Conservation (phyloP, 2,797 vertebrate genomes). For the Danionella dracula region DNA sequence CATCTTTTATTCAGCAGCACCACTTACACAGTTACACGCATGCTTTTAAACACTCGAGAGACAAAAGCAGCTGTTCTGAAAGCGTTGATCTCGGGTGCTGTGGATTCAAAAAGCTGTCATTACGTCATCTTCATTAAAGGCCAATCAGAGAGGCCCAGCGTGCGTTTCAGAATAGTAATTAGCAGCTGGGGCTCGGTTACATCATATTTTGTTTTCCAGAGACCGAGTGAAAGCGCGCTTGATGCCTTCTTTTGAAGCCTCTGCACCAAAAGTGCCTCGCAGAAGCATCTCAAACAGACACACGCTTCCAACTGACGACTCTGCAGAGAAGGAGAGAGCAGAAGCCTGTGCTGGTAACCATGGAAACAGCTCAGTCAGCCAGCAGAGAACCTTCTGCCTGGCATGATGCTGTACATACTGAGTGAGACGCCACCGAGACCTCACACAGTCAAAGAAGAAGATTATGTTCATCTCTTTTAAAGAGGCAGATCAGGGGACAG, state of each 20-base stretch:
- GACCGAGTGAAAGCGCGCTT: slow-evolving; percentile 5
- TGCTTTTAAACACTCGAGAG: slow-evolving; percentile 49
- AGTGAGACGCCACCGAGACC: slow-evolving; percentile 47
- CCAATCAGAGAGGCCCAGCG: background rate
- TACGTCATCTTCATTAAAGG: slow-evolving; percentile 17
- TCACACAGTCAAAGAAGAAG: too few relatives aligned
- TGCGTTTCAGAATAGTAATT: slow-evolving; percentile 10
- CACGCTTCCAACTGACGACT: slow-evolving; percentile 40
- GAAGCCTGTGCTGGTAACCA: slow-evolving; percentile 69
- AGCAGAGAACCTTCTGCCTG: slow-evolving; percentile 60
- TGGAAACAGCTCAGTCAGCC: slow-evolving; percentile 76
- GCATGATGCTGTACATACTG: slow-evolving; percentile 63
- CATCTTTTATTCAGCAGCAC: slow-evolving; percentile 74
- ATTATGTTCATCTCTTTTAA: too few relatives aligned
- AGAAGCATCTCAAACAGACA: slow-evolving; percentile 30
- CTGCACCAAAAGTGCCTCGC: slow-evolving; percentile 45
- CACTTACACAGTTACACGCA: slow-evolving; percentile 70
- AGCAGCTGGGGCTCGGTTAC: slow-evolving; percentile 8
- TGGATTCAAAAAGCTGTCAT: slow-evolving; percentile 10
- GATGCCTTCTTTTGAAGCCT: slow-evolving; percentile 34
- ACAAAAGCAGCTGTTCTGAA: slow-evolving; percentile 63
- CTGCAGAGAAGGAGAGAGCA: slow-evolving; percentile 47
- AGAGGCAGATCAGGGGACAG: too few relatives aligned
- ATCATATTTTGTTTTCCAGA: slow-evolving; percentile 16
- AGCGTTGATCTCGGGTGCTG: slow-evolving; percentile 58